Base-by-base conservation (phyloP, 2,797 vertebrate species). In the Pipistrellus nathusii region DNA sequence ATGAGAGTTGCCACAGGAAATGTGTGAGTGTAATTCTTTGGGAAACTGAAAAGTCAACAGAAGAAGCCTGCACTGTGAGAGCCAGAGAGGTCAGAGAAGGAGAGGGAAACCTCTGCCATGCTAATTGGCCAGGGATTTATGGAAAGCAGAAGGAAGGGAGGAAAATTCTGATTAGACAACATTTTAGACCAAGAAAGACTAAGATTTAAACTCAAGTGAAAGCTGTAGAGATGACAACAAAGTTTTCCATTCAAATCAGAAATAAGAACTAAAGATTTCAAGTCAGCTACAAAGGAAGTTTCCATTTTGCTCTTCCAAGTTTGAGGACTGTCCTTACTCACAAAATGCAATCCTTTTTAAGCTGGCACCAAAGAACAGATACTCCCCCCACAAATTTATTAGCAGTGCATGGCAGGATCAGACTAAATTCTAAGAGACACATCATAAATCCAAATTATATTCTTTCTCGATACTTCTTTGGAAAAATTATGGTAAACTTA, bases 401-500 rank as follows among this genome's bases (percentile, higher is more conserved):
- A 69, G 64, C 8, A 77, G 17, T 13, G 15, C 23, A 66, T 76
- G 44, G 23, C 51, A 85, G n/a, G 55, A 72, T 78, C 75, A 71
- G 66, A 66, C 68, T 55, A 66, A 71, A 88, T 72, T 91, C 75
- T 80, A 78, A 93, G 69, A 94, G 85, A 84, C 55, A 93, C 21
- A 25, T 27, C 41, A 89, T 85, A 92, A 94, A 95, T 94, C 68
- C 85, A 93, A 92, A 94, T 96, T 81, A 88, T 59, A 53, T 93
- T 88, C 78, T 71, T 77, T 90, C 57, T 83, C 69, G 64, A 64
- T 38, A 35, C 17, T 72, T 72, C 75, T 80, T 55, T 73, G n/a
- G 85, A 44, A 91, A 88, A 71, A 72, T 59, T 48, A 69, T 3
- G 20, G 32, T 51, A 83, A 92, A 82, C 64, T 81, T 93, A 80